Percentiles rank a stretch among this genome's conserved stretches.
Conservation (phyloP, 2,888 invertebrate species). For the Acrocyrtus sp. region DNA sequence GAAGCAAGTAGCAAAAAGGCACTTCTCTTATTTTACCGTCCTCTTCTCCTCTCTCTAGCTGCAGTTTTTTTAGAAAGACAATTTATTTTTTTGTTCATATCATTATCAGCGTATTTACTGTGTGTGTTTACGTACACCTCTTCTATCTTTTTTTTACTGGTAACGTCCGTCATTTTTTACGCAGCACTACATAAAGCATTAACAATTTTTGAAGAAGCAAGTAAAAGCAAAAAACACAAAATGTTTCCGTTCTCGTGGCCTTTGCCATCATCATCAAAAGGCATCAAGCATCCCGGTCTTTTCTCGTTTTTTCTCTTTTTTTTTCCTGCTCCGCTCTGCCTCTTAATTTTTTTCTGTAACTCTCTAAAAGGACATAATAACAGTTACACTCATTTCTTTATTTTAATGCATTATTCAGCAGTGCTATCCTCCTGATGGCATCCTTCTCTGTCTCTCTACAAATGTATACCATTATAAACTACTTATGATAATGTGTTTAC, state of each 20-base stretch:
- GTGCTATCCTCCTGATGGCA: constrained; percentile 22
- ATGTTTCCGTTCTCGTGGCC: constrained; percentile 48
- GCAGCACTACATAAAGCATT: constrained; percentile 6
- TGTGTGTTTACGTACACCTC: neutral
- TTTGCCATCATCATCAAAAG: constrained; percentile 41
- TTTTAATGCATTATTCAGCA: constrained; percentile 39
- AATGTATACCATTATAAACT: constrained; percentile 27
- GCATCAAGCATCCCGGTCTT: constrained; percentile 11
- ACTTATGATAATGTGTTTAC: constrained; percentile 41
- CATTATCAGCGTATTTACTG: constrained; percentile 28
- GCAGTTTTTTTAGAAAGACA: constrained; percentile 19
- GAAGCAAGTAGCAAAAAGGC: too few species aligned
- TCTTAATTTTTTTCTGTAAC: neutral
- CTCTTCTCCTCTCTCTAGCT: too few species aligned
- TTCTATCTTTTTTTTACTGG: too few species aligned
- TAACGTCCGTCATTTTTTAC: constrained; percentile 17
- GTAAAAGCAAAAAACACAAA: constrained; percentile 43
- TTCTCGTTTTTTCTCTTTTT: constrained; percentile 5
- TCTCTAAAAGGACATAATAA: constrained; percentile 25
- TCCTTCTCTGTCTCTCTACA: constrained; percentile 2
- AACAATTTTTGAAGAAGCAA: constrained; percentile 6
- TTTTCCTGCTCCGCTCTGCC: constrained; percentile 11
- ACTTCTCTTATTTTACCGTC: too few species aligned
- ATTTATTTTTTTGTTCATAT: constrained; percentile 9
- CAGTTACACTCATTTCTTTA: constrained; percentile 34